Evolutionary conservation across 2,797 vertebrate species (phyloP).

Genomic region (Psittacula derbiana): DNA sequence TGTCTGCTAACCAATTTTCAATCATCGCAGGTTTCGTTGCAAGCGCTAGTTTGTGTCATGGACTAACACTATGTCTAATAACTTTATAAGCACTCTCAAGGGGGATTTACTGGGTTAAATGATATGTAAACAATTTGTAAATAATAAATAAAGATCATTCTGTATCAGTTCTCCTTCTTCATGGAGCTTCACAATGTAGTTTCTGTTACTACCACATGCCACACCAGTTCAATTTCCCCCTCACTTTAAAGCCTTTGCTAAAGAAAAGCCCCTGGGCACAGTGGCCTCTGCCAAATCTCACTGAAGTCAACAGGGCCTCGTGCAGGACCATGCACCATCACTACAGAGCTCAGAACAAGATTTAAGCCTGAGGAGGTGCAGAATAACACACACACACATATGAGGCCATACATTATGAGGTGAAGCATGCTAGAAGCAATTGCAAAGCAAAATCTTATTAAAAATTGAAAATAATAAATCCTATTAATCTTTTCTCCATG

Average conservation of each 20-base stretch:
- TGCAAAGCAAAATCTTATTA: background rate
- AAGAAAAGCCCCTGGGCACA: background rate
- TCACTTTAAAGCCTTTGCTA: background rate
- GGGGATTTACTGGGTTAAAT: background rate
- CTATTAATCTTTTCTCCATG: background rate
- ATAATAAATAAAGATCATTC: background rate
- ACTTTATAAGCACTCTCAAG: background rate
- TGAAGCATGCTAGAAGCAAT: background rate
- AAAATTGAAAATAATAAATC: constrained; percentile 4
- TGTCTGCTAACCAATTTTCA: background rate
- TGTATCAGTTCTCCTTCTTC: background rate
- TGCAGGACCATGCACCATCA: background rate
- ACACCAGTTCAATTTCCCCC: background rate
- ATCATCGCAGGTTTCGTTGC: background rate
- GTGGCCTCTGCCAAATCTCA: background rate
- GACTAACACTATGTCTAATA: background rate
- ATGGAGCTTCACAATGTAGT: rapidly evolving
- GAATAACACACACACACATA: background rate
- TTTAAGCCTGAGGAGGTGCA: background rate
- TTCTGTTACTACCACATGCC: background rate
- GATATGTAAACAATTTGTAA: background rate
- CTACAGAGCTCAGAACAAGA: background rate
- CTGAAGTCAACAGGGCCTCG: background rate
- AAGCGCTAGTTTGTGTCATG: background rate
- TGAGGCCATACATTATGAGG: background rate